Percentiles rank a stretch among this genome's conserved stretches.
These are phyloP conservation scores for Hepsetus odoe DNA, from an alignment of 2,113 vertebrate species.

Conservation along the genomic window DNA sequence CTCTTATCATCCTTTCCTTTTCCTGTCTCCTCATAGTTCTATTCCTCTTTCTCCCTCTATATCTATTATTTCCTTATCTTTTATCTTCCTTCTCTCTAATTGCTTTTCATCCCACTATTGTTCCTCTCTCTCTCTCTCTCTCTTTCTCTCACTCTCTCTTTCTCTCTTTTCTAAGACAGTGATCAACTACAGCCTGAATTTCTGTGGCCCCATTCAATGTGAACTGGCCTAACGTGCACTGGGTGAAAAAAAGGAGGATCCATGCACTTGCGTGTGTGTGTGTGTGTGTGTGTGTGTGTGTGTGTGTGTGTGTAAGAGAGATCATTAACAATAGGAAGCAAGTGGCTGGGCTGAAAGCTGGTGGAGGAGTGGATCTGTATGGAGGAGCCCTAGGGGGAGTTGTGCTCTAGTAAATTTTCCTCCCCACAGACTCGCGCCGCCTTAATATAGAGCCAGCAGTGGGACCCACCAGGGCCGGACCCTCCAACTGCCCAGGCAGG, in stretches of 20 bases:
- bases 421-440: conserved; percentile 55
- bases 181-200: conserved; percentile 54
- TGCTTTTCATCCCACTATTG: no score
- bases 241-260: conserved; percentile 18
- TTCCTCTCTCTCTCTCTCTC: no score
- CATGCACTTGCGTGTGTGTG: not conserved
- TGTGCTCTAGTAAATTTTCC: conserved; percentile 81
- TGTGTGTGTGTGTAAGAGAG: no score
- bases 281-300: not conserved
- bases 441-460: conserved; percentile 55
- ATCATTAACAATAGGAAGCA: conserved; percentile 47
- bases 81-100: no score
- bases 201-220: conserved; percentile 35
- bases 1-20: no score
- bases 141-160: not conserved
- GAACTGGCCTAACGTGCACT: conserved; percentile 18
- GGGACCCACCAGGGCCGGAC: conserved; percentile 34
- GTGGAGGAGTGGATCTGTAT: conserved; percentile 46
- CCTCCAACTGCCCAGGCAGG: conserved; percentile 51
- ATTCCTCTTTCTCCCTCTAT: not conserved
- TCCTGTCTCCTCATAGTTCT: no score
- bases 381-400: conserved; percentile 76
- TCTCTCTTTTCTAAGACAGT: conserved; percentile 47
- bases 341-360: conserved; percentile 39
- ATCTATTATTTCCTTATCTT: not conserved